Evolutionary conservation across 2,888 invertebrate species (phyloP), one percentile per base, ranked within the genome.

Genomic region (Melitaea athalia): DNA sequence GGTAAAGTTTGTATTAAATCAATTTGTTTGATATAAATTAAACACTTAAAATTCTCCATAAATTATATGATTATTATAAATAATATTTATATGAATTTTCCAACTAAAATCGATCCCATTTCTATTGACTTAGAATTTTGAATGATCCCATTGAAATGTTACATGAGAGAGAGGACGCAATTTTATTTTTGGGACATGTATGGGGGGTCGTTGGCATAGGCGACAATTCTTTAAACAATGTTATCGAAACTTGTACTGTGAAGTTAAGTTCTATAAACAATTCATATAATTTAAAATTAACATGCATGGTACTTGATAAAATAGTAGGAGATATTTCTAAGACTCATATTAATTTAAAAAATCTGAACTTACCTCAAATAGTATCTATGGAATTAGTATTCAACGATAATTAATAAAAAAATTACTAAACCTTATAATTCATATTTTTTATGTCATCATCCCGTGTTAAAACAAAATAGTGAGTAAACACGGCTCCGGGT

Each of bases 401-500:
- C n/a, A n/a, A n/a, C n/a, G n/a, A n/a, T n/a, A n/a, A n/a, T n/a
- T n/a, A n/a, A n/a, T n/a, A n/a, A n/a, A n/a, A 7, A n/a, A n/a
- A n/a, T 49, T 49, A n/a, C 49, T n/a, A 49, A 49, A 4, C 49
- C 49, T 0, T 31, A 45, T 8, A 17, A 17, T 7, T 42, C 45
- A 52, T 71, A 74, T 63, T 77, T 57, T 59, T 55, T 77, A 42
- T 71, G 71, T 11, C 76, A 76, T 67, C 76, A 75, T 53, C 68
- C 75, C 0, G 77, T 75, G 0, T 42, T 73, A 0, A 70, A 69
- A 17, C 55, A 67, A 31, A 53, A 69, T 5, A 77, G 76, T 42
- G 74, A 76, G 43, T 74, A 74, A 0, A 77, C 77, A 1, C 75
- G 75, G 38, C 38, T 78, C 0, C 65, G 78, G 0, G 76, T 77